Evolutionary conservation across 2,888 invertebrate species (phyloP).

Genomic region (Pachydiplax longipennis): DNA sequence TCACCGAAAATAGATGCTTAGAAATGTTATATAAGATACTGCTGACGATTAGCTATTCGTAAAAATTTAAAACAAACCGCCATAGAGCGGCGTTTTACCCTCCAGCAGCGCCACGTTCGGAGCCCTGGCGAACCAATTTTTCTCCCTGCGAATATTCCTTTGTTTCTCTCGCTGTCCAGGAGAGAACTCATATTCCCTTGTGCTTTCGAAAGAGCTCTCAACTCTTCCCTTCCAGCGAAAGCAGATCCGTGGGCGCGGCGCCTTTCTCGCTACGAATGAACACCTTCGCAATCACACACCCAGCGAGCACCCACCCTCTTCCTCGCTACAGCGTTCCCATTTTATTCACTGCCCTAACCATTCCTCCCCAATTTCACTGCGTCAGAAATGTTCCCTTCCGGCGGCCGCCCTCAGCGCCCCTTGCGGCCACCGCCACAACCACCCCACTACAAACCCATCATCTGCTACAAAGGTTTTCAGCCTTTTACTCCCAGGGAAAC

Average conservation of each 20-base stretch:
- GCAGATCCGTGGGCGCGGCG: background rate
- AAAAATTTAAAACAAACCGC: background rate
- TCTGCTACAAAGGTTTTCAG: no score
- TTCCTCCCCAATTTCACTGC: no score
- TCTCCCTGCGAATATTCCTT: background rate
- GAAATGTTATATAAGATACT: no score
- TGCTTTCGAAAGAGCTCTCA: background rate
- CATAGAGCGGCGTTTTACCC: background rate
- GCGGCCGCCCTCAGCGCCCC: no score
- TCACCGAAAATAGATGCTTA: no score
- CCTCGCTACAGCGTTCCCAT: background rate
- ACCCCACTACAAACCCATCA: no score
- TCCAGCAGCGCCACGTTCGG: background rate
- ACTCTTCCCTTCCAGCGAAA: background rate
- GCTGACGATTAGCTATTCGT: slow-evolving; percentile 17
- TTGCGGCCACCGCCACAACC: no score
- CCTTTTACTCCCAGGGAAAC: no score
- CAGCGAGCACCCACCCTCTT: background rate
- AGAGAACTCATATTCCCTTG: background rate
- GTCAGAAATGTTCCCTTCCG: no score
- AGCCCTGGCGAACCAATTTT: background rate
- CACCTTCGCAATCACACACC: background rate
- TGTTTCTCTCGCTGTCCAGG: background rate
- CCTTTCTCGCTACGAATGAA: background rate
- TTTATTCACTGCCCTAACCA: no score